phyloP scores from a whole-genome alignment of 1,140 invertebrate genomes.

The Drosophila paulistorum region DNA sequence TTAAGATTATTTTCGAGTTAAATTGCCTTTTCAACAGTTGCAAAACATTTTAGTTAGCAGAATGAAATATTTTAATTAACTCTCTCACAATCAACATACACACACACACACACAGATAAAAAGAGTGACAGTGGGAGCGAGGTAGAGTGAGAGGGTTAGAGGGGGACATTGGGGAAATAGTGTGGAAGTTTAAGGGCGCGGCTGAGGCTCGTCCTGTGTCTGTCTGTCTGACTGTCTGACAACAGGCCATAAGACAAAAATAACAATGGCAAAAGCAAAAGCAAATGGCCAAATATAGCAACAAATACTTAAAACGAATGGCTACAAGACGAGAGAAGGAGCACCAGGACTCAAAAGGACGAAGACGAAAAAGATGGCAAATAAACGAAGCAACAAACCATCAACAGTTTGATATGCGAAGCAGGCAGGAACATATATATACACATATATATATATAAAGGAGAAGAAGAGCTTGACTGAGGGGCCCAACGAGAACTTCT shows the following conservation, averaged over 20 bases:
- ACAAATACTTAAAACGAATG: constrained; percentile 46
- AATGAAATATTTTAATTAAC: constrained; percentile 53
- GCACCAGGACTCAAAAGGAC: constrained; percentile 63
- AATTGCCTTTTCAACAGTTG: constrained; percentile 48
- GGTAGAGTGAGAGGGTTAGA: not conserved
- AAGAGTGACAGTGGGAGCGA: no score
- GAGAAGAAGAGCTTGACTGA: not conserved
- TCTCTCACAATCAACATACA: constrained; percentile 31
- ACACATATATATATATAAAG: not conserved
- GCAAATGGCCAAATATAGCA: constrained; percentile 72
- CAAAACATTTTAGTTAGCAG: constrained; percentile 43
- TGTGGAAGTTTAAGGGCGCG: constrained; percentile 47
- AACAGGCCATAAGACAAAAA: constrained; percentile 57
- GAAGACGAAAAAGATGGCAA: constrained; percentile 45
- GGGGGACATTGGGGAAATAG: not conserved
- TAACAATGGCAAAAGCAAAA: constrained; percentile 61
- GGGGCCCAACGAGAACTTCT: constrained; percentile 52
- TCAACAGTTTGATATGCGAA: constrained; percentile 78
- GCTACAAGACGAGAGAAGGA: constrained; percentile 50
- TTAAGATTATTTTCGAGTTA: constrained; percentile 46
- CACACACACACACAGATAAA: not conserved
- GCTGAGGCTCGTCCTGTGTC: constrained; percentile 44
- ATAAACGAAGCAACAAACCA: constrained; percentile 80
- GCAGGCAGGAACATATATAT: not conserved
- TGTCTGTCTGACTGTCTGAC: constrained; percentile 36